Evolutionary conservation across 1,140 invertebrate genomes (phyloP).

Genomic region (Akabosia matsudoensis): DNA sequence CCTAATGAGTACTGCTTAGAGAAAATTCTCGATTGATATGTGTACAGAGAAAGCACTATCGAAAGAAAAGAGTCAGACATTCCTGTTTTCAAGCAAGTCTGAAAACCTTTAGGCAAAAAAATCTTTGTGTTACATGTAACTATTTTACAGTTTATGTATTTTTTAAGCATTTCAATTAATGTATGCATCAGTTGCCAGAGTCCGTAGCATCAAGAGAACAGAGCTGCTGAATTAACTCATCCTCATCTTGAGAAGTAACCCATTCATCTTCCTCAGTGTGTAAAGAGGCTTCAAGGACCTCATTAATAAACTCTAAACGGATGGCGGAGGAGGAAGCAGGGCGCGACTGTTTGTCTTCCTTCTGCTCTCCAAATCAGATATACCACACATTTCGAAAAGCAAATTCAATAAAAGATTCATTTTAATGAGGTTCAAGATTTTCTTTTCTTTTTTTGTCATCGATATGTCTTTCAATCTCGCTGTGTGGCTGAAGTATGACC

Average conservation of each 20-base stretch:
- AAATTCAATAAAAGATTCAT: neutral
- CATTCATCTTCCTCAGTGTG: constrained; percentile 63
- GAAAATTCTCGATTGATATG: constrained; percentile 7
- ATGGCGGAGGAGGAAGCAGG: neutral
- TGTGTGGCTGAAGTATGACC: constrained; percentile 15
- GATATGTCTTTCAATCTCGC: neutral
- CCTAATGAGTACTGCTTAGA: neutral
- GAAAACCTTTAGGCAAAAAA: too few relatives aligned
- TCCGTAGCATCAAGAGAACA: constrained; percentile 47
- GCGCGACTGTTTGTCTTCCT: constrained; percentile 13
- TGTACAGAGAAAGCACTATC: neutral
- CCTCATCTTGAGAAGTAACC: constrained; percentile 75
- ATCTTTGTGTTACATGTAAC: too few relatives aligned
- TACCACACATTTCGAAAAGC: neutral
- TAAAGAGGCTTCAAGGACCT: constrained; percentile 55
- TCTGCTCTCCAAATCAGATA: neutral
- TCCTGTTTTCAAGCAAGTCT: too few relatives aligned
- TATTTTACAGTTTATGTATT: too few relatives aligned
- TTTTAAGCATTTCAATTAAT: neutral
- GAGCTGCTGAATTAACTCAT: constrained; percentile 69
- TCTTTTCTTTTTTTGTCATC: neutral
- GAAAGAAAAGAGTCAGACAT: neutral
- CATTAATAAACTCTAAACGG: constrained; percentile 19
- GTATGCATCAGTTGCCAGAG: constrained; percentile 37
- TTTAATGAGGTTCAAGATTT: neutral